Conservation (phyloP, 2,888 invertebrate species). For the Hipparchia semele region DNA sequence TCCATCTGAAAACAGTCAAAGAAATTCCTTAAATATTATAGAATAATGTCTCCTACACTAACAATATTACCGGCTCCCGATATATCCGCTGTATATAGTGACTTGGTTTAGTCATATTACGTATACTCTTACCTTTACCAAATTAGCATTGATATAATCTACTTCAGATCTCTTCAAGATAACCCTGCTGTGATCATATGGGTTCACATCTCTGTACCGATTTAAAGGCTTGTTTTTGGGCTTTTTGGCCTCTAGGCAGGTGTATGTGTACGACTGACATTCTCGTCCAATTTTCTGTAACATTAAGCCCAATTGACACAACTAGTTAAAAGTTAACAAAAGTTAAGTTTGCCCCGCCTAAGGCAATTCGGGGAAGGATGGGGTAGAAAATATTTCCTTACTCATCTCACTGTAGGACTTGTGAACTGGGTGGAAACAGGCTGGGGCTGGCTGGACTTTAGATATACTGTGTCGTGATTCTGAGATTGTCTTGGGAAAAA, state of each 20-base stretch:
- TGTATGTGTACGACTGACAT: conserved; percentile 85
- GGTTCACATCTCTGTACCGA: conserved; percentile 97
- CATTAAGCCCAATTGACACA: conserved; percentile 6
- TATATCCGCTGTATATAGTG: too few relatives aligned
- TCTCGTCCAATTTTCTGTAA: conserved; percentile 89
- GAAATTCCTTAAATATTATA: not conserved
- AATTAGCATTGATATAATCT: conserved; percentile 98
- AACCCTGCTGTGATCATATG: conserved; percentile 97
- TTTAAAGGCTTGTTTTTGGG: conserved; percentile 92
- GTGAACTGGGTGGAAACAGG: too few relatives aligned
- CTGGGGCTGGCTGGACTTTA: too few relatives aligned
- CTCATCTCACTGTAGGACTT: too few relatives aligned
- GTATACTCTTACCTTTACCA: conserved; percentile 85
- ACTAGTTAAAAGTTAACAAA: not conserved
- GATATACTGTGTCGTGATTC: too few relatives aligned
- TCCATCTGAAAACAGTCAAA: conserved; percentile 83
- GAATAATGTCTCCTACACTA: too few relatives aligned
- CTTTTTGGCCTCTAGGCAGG: conserved; percentile 88
- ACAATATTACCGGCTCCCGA: too few relatives aligned
- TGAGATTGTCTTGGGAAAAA: too few relatives aligned
- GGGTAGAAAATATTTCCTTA: too few relatives aligned
- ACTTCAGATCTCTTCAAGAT: conserved; percentile 87
- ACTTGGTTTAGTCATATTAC: not conserved
- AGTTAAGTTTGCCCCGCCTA: too few relatives aligned
- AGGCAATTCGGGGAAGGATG: too few relatives aligned